A percentile compares a stretch with the other conserved stretches of the same genome.
Evolutionary conservation across 2,797 vertebrate genomes (phyloP).

Genomic region (Semaprochilodus insignis): DNA sequence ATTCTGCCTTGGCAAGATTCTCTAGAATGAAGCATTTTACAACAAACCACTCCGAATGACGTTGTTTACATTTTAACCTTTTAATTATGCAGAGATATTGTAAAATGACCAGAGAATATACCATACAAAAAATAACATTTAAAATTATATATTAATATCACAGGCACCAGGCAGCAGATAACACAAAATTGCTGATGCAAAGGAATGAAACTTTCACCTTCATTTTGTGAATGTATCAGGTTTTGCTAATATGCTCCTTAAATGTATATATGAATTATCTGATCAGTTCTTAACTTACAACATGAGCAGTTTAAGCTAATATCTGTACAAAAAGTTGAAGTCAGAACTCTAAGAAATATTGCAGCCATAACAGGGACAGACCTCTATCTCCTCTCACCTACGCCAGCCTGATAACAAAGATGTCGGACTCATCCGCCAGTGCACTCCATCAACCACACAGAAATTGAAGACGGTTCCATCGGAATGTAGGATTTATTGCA

Average conservation of each 20-base stretch:
- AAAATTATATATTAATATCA: no score
- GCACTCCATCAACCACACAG: conserved; percentile 32
- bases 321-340: not conserved
- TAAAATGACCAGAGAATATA: no score
- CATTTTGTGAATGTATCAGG: not conserved
- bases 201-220: no score
- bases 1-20: no score
- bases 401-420: conserved; percentile 45
- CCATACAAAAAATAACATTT: no score
- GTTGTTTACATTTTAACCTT: no score
- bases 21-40: no score
- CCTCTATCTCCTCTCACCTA: conserved; percentile 26
- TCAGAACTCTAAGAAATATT: not conserved
- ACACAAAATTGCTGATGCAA: no score
- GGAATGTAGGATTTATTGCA: conserved; percentile 63
- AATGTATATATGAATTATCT: not conserved
- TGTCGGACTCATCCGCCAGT: conserved; percentile 41
- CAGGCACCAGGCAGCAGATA: no score
- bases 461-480: conserved; percentile 48
- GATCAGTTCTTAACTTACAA: not conserved
- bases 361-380: conserved; percentile 21
- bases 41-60: no score
- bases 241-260: no score
- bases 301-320: conserved; percentile 2
- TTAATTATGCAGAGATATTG: no score